Evolutionary conservation across 2,888 invertebrate species (phyloP).

Genomic region (Phyllotreta striolata): DNA sequence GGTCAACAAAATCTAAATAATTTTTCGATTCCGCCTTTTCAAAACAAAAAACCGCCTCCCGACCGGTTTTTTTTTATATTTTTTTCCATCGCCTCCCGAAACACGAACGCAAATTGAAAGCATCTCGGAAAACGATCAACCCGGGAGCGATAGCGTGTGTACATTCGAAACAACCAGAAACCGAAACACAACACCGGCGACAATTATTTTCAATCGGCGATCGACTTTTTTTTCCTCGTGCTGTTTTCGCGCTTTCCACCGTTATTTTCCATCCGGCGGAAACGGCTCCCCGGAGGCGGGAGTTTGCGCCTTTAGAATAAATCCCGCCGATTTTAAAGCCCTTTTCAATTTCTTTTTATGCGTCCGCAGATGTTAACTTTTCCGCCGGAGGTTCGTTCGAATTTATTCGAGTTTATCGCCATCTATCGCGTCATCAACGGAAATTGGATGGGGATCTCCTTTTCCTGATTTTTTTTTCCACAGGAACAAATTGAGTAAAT

Average conservation of each 20-base stretch:
- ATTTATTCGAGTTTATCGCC: constrained; percentile 40
- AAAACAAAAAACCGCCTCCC: constrained; percentile 21
- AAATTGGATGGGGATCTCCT: constrained; percentile 38
- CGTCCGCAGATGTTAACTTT: constrained; percentile 32
- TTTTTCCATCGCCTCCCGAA: constrained; percentile 59
- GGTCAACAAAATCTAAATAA: too few species aligned
- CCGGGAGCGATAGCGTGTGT: constrained; percentile 56
- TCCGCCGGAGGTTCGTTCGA: constrained; percentile 30
- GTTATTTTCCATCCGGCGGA: constrained; percentile 51
- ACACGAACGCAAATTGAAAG: constrained; percentile 60
- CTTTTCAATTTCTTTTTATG: constrained; percentile 56
- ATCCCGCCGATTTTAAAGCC: constrained; percentile 53
- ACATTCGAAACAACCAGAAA: constrained; percentile 35
- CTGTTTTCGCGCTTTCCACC: constrained; percentile 15
- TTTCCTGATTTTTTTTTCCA: neutral
- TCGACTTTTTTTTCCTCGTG: constrained; percentile 46
- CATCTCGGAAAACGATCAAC: constrained; percentile 58
- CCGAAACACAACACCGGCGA: constrained; percentile 54
- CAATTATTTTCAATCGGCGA: constrained; percentile 62
- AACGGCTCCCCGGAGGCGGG: constrained; percentile 54
- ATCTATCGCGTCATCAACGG: constrained; percentile 35
- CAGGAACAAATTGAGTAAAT: neutral
- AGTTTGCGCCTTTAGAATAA: constrained; percentile 56
- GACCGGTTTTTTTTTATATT: constrained; percentile 57
- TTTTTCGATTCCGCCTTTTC: constrained; percentile 9